phyloP scores from a whole-genome alignment of 1,140 invertebrate genomes.

The Diuraphis noxia region DNA sequence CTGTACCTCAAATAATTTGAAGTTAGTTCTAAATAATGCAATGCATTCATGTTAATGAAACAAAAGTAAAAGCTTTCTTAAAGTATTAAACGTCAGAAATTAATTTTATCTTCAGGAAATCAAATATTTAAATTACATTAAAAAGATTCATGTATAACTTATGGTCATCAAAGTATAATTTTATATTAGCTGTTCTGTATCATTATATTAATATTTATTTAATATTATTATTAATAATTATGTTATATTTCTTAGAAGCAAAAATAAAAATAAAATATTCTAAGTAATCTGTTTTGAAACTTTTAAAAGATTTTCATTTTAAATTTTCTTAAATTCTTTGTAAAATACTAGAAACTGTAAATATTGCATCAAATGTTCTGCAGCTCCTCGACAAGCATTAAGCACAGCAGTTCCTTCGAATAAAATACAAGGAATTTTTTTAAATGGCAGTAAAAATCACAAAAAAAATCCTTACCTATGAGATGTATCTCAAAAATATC shows the following conservation, averaged over 20 bases:
- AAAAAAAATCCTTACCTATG: background rate
- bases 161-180: background rate
- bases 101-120: background rate
- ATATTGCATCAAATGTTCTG: background rate
- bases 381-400: background rate
- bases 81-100: background rate
- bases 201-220: background rate
- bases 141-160: background rate
- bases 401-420: background rate
- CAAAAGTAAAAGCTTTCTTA: background rate
- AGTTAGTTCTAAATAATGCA: background rate
- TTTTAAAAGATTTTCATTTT: background rate
- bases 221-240: background rate
- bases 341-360: background rate
- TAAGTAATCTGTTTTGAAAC: background rate
- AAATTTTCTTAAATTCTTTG: background rate
- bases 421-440: background rate
- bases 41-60: conserved; percentile 27
- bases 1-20: background rate
- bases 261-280: background rate
- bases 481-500: background rate
- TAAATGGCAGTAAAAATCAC: background rate
- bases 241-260: background rate
- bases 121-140: background rate
- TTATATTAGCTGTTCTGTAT: background rate